A percentile compares a stretch with the other conserved stretches of the same genome.
Conservation (phyloP, 1,140 invertebrate genomes). For the Solen grandis region DNA sequence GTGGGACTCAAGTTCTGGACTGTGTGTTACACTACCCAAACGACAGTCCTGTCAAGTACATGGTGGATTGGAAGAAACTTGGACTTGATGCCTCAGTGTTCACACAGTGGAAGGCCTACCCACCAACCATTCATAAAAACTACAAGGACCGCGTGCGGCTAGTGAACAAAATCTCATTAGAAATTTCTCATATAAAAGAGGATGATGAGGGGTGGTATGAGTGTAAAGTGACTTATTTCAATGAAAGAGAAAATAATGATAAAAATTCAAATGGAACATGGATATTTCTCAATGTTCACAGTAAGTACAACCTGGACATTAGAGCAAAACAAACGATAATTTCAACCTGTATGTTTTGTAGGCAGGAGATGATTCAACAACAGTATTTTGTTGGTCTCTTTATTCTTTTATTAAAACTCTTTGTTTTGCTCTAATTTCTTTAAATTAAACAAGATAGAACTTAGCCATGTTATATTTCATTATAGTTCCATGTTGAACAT, state of each 20-base stretch:
- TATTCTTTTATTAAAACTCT: too few relatives aligned
- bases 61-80: slow-evolving; percentile 99
- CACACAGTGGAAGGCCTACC: slow-evolving; percentile 92
- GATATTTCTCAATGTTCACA: slow-evolving; percentile 97
- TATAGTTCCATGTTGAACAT: too few relatives aligned
- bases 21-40: slow-evolving; percentile 97
- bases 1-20: slow-evolving; percentile 97
- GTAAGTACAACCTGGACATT: too few relatives aligned
- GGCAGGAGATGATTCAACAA: too few relatives aligned
- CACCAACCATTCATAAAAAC: slow-evolving; percentile 94
- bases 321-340: too few relatives aligned
- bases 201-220: slow-evolving; percentile 98
- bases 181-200: slow-evolving; percentile 95
- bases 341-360: too few relatives aligned
- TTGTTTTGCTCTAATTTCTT: too few relatives aligned
- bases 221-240: slow-evolving; percentile 97
- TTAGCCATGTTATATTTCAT: too few relatives aligned
- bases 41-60: slow-evolving; percentile 96
- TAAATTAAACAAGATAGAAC: too few relatives aligned
- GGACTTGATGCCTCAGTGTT: slow-evolving; percentile 82
- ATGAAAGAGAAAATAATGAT: slow-evolving; percentile 93
- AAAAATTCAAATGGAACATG: slow-evolving; percentile 90
- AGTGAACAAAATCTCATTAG: slow-evolving; percentile 93
- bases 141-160: slow-evolving; percentile 94
- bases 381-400: too few relatives aligned